phyloP scores from a whole-genome alignment of 2,113 vertebrate genomes.

The Martes martes region DNA sequence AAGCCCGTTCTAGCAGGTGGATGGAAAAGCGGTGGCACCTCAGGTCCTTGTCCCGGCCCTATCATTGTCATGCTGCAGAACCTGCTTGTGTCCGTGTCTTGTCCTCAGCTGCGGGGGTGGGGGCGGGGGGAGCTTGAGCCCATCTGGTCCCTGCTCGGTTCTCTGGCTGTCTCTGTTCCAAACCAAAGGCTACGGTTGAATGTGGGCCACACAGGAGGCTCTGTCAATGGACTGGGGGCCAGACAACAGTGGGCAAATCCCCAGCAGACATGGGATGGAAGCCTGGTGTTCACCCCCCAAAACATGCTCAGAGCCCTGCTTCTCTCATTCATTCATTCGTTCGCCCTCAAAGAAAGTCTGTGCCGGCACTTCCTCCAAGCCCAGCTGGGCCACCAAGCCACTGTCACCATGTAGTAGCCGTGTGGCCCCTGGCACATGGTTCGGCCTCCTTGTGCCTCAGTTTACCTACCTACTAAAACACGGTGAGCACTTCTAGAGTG shows the following conservation, averaged over 20 bases:
- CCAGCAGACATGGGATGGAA: no score
- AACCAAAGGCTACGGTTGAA: background rate
- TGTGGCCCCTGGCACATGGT: background rate
- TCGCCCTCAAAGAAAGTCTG: background rate
- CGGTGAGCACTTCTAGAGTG: background rate
- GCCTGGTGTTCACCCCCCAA: background rate
- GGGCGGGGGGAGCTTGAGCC: background rate
- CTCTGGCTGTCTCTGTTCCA: background rate
- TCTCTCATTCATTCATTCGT: background rate
- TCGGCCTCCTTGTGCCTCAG: background rate
- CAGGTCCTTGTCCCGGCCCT: no score
- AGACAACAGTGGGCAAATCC: background rate
- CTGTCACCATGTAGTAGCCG: background rate
- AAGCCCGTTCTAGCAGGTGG: background rate
- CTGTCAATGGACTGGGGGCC: background rate
- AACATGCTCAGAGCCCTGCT: background rate
- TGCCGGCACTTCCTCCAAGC: background rate
- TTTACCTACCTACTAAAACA: background rate
- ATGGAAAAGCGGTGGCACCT: background rate
- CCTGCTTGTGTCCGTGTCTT: background rate
- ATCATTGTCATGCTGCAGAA: background rate
- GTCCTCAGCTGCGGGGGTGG: background rate
- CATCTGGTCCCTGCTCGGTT: background rate
- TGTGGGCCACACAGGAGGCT: background rate
- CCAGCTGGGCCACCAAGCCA: background rate